phyloP scores from a whole-genome alignment of 2,888 invertebrate species.

The Microctonus brassicae region DNA sequence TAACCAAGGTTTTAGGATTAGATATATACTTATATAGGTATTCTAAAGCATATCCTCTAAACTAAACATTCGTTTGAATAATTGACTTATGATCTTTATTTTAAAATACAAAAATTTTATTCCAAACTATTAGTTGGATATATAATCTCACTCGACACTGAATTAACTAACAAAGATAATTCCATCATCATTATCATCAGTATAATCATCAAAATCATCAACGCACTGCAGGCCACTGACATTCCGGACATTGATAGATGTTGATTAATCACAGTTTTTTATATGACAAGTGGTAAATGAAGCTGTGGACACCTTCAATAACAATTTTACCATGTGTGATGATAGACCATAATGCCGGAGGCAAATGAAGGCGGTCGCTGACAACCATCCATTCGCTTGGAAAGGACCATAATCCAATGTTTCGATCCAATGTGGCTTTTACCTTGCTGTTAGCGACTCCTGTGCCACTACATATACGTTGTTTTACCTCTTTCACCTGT shows the following conservation, averaged over 20 bases:
- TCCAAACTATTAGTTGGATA: background rate
- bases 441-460: background rate
- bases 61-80: background rate
- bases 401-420: conserved; percentile 48
- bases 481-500: conserved; percentile 45
- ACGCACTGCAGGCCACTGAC: conserved; percentile 40
- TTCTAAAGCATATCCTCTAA: background rate
- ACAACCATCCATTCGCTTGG: conserved; percentile 42
- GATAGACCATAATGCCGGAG: conserved; percentile 19
- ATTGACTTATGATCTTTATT: background rate
- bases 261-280: conserved; percentile 49
- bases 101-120: background rate
- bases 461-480: background rate
- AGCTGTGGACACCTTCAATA: conserved; percentile 10
- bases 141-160: background rate
- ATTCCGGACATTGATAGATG: conserved; percentile 43
- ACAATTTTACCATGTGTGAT: background rate
- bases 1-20: background rate
- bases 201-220: background rate
- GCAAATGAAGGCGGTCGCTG: conserved; percentile 43
- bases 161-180: background rate
- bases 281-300: conserved; percentile 28
- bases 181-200: conserved; percentile 29
- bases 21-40: background rate
- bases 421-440: conserved; percentile 31